A percentile compares a stretch with the other conserved stretches of the same genome.
These are phyloP conservation scores for Bilobella aurantiaca DNA, from an alignment of 1,140 invertebrate genomes.

Conservation along the genomic window DNA sequence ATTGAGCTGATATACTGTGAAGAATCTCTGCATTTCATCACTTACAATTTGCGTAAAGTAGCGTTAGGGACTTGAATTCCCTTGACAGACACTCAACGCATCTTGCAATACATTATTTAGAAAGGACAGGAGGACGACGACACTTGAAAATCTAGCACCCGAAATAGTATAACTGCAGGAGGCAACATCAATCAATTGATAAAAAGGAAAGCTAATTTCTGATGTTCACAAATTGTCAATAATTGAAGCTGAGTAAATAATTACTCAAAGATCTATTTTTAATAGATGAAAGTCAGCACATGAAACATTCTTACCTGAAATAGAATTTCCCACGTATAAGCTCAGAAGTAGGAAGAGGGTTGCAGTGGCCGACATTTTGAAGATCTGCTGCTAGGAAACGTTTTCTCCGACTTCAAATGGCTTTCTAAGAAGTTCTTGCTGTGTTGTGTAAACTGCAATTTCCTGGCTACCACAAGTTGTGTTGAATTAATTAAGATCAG, in stretches of 20 bases:
- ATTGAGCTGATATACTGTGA: background rate
- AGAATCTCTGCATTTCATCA: background rate
- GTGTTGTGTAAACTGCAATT: too few relatives aligned
- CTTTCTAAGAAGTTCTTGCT: too few relatives aligned
- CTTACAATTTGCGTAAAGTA: background rate
- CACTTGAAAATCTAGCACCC: background rate
- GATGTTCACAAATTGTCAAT: too few relatives aligned
- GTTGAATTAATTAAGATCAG: background rate
- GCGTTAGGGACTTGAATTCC: background rate
- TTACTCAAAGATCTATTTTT: too few relatives aligned
- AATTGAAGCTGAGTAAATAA: too few relatives aligned
- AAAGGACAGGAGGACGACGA: background rate
- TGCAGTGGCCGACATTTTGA: background rate
- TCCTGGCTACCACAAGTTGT: too few relatives aligned
- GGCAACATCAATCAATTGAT: conserved; percentile 6
- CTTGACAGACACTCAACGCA: background rate
- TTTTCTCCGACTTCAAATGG: background rate
- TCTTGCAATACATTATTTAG: background rate
- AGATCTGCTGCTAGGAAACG: background rate
- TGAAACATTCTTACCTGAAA: conserved; percentile 28
- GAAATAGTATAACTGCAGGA: background rate
- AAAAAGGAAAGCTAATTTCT: too few relatives aligned
- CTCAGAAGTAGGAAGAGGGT: conserved; percentile 26
- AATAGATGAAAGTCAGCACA: too few relatives aligned
- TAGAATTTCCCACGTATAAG: conserved; percentile 29